These are phyloP conservation scores for Papio anubis DNA, from an alignment of 2,113 vertebrate species.

Conservation along the genomic window DNA sequence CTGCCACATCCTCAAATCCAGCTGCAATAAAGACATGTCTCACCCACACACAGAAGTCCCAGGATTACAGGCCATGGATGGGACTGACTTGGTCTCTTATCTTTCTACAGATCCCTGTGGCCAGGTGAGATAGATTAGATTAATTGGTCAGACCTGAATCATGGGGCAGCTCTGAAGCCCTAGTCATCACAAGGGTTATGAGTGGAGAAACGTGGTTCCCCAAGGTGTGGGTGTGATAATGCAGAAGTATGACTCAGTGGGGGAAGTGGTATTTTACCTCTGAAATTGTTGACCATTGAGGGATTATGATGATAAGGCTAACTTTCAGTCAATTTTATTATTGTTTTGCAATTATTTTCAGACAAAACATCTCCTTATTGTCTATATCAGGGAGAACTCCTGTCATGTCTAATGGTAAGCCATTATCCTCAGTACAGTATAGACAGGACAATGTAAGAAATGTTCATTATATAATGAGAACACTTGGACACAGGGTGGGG, in stretches of 20 bases:
- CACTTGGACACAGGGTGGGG: no score
- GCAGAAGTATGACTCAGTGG: fast-evolving
- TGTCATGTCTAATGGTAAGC: neutral
- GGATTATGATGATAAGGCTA: neutral
- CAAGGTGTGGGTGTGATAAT: neutral
- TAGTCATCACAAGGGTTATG: neutral
- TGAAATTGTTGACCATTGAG: neutral
- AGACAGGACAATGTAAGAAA: neutral
- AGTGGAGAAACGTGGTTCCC: no score
- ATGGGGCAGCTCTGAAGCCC: neutral
- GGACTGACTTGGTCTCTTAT: neutral
- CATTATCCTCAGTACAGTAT: neutral
- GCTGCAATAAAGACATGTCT: neutral
- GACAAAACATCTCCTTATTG: neutral
- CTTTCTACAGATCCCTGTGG: neutral
- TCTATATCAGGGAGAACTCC: neutral
- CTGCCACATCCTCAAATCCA: neutral
- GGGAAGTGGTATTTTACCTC: neutral
- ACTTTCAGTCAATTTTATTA: neutral
- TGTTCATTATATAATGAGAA: neutral
- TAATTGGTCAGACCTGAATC: neutral
- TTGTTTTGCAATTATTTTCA: neutral
- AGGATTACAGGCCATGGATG: neutral
- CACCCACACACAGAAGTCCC: neutral
- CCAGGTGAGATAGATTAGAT: neutral